Base-by-base conservation (phyloP, 2,113 vertebrate species). In the Scartelaos histophorus region DNA sequence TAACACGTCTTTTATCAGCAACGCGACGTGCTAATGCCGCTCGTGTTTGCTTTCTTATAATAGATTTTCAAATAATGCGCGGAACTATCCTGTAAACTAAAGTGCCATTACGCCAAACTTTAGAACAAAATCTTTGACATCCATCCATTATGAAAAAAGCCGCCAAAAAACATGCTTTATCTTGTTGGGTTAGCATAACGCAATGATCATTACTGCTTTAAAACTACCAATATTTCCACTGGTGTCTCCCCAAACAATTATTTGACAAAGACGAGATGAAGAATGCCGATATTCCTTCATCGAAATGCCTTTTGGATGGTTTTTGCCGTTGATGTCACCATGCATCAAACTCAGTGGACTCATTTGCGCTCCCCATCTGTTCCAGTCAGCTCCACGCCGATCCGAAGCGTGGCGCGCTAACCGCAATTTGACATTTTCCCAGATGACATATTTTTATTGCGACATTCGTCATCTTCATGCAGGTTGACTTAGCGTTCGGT, bases 401-500 rank as follows among this genome's bases (percentile, higher is more conserved):
- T 74, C 25, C 67, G 58, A 51, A 71, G 74, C 21, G 0, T 43
- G 71, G 70, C 54, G 13, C 2, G 53, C 74, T 70, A 67, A 64
- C 69, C 70, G 13, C 61, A 64, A 64, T 64, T 64, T 64, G 61
- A 64, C 61, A 43, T 19, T 64, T 35, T 64, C 61, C n/a, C 35
- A 11, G 19, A 64, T 38, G 38, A 9, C 21, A 5, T 9, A 1
- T 24, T 21, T 46, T 24, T 47, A 47, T 47, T 47, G 65, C 38
- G 21, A 13, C 65, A 70, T 68, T 62, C 81, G 78, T 58, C 62
- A 83, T 76, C 68, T 67, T 56, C 57, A 29, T 74, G 77, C 69
- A 76, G 12, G 34, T 60, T 12, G 76, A 89, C 75, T 89, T 85
- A 10, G 79, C 77, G 80, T 79, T 29, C 74, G 83, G 66, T 69